Evolutionary conservation across 2,888 invertebrate genomes (phyloP), one percentile per base, ranked within the genome.

Genomic region (Melanostoma mellinum): DNA sequence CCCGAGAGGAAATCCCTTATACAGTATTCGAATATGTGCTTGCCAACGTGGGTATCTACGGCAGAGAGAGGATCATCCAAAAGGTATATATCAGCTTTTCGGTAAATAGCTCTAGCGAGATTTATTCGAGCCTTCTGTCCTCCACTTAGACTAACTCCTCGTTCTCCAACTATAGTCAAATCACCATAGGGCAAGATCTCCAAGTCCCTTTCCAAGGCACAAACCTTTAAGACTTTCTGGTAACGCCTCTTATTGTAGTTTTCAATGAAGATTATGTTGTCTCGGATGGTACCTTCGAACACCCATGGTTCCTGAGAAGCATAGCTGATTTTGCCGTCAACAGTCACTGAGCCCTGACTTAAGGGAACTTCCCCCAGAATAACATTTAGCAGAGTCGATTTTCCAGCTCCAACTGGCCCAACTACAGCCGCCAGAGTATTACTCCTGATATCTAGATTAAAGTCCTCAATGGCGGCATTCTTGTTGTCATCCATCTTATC

Each of bases 261-360:
- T 81, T 92, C 94, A 0, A 98, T 98, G 91, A 99, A 99, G 1
- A 98, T 90, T 85, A 99, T 97, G 90, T 99, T 99, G 88, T 98
- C 97, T 6, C 97, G 93, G 0, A 99, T 95, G 81, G 96, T 96
- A 35, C 95, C 94, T 92, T 91, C 93, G 87, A 95, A 95, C 5
- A 96, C 92, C 97, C 97, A 98, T 0, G 97, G 94, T 87, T 97
- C 95, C 88, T 97, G 97, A 46, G 95, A 93, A 0, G 96, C 95
- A 88, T 97, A 98, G 35, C 94, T 94, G 0, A 95, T 88, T 58
- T 91, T 92, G 3, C 97, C 97, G 33, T 92, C 91, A 0, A 95
- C 92, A 20, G 92, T 89, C 10, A 94, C 88, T 33, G 87, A 93
- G 87, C 96, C 96, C n/a, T 89, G 86, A 9, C 90, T 91, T 2